phyloP scores from a whole-genome alignment of 2,888 invertebrate species.

The Athalia circularis region DNA sequence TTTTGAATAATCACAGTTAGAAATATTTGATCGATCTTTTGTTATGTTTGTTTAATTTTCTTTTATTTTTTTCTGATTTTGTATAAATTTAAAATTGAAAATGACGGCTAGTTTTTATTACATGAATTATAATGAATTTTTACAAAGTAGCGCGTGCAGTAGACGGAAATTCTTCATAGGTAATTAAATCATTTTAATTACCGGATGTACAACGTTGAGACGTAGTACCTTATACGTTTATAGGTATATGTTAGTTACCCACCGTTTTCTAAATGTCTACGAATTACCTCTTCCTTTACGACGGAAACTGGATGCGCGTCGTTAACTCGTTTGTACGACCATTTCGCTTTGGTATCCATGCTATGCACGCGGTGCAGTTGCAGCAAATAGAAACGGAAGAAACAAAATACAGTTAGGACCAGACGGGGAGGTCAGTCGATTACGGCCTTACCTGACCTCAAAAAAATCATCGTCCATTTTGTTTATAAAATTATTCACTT shows the following conservation, averaged over 20 bases:
- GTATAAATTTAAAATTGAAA: too few relatives aligned
- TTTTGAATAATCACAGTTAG: too few relatives aligned
- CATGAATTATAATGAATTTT: not conserved
- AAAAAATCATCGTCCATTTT: too few relatives aligned
- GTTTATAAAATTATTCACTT: too few relatives aligned
- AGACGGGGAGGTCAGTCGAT: too few relatives aligned
- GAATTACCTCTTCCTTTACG: slow-evolving; percentile 40
- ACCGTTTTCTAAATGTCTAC: slow-evolving; percentile 4
- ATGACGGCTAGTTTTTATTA: not conserved
- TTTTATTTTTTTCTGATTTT: too few relatives aligned
- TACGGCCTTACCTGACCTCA: too few relatives aligned
- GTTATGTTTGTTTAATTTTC: too few relatives aligned
- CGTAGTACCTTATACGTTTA: slow-evolving; percentile 1
- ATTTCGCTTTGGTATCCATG: not conserved
- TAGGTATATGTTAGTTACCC: not conserved
- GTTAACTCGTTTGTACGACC: slow-evolving; percentile 29
- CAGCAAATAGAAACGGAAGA: too few relatives aligned
- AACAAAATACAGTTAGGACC: too few relatives aligned
- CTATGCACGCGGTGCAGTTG: not conserved
- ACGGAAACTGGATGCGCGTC: slow-evolving; percentile 35
- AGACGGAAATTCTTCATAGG: not conserved
- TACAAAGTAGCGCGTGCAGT: not conserved
- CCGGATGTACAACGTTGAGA: not conserved
- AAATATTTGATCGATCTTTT: too few relatives aligned
- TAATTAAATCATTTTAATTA: slow-evolving; percentile 33